Base-by-base conservation (phyloP, 1,140 invertebrate genomes). In the Brachionus paranguensis region DNA sequence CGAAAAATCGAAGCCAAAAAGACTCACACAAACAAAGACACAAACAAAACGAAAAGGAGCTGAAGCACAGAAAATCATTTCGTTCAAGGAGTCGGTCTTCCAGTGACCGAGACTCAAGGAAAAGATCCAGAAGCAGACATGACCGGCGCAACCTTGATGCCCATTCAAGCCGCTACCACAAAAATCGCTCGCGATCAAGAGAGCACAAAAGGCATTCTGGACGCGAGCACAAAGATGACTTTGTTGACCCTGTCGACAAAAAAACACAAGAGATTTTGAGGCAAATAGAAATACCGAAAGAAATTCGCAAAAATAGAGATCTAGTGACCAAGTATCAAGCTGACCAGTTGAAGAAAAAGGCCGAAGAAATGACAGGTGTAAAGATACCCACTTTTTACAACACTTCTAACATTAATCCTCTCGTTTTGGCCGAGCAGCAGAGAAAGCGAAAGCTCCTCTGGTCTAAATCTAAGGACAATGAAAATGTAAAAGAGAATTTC, bases 391-490 rank as follows among this genome's bases (percentile, higher is more conserved):
- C 93, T 85, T 96, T 94, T 89, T 95, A 95, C 86, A 95, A 95
- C 89, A 93, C 94, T 12, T 88, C 91, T 3, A 92, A 93, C 24
- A 93, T 94, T 7, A 93, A 94, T 86, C 92, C 94, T 65, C 92
- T 93, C 60, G 94, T 94, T 86, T 94, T 95, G 88, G 93, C 95
- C 14, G 94, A 96, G 86, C 92, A 95, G 89, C 93, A 94, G 65
- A 94, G 96, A 86, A 96, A 96, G 88, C 91, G 95, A 70, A 96
- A 96, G 89, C 89, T 96, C 17, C 89, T 97, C 6, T 97, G 95
- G 95, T 87, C 88, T 10, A 88, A 88, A 74, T 87, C 85, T 0
- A 93, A 94, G 85, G 95, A 89, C 64, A 85, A 87, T 84, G 85
- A 85, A 74, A 86, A 94, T 86, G 90, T 90, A 84, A 86, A 78